Evolutionary conservation across 2,113 vertebrate species (phyloP).

Genomic region (Sorex fumeus): DNA sequence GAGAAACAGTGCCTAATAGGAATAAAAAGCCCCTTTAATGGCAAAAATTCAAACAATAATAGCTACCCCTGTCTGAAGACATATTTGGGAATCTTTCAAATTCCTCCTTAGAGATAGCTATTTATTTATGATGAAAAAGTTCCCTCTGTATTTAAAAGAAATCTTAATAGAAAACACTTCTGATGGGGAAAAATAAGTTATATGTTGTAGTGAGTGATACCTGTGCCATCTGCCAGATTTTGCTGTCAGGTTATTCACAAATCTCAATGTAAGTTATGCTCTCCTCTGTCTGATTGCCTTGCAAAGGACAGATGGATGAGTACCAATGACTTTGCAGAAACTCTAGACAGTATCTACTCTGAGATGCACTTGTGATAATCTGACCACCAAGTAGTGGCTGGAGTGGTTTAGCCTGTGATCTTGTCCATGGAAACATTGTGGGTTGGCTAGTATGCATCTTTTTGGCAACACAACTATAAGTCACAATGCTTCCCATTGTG

Average conservation of each 20-base stretch:
- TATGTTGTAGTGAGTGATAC: background rate
- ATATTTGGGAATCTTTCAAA: conserved; percentile 22
- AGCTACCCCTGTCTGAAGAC: background rate
- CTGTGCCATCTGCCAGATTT: background rate
- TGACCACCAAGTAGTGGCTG: background rate
- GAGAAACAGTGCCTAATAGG: background rate
- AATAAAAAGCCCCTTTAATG: background rate
- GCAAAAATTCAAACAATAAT: background rate
- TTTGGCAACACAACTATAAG: background rate
- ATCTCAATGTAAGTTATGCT: background rate
- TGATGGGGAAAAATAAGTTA: background rate
- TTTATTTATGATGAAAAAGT: conserved; percentile 1
- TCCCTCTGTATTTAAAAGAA: background rate
- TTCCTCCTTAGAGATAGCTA: background rate
- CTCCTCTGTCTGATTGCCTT: background rate
- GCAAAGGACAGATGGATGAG: background rate
- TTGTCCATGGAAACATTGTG: background rate
- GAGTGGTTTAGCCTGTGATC: background rate
- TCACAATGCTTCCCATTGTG: conserved; percentile 51
- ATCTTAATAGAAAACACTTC: conserved; percentile 12
- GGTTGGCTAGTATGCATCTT: background rate
- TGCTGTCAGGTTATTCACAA: background rate
- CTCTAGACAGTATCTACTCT: background rate
- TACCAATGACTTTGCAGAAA: background rate
- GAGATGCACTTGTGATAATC: background rate